A percentile compares a stretch with the other conserved stretches of the same genome.
Conservation (phyloP, 1,140 invertebrate species). For the Agrypnia vestita region DNA sequence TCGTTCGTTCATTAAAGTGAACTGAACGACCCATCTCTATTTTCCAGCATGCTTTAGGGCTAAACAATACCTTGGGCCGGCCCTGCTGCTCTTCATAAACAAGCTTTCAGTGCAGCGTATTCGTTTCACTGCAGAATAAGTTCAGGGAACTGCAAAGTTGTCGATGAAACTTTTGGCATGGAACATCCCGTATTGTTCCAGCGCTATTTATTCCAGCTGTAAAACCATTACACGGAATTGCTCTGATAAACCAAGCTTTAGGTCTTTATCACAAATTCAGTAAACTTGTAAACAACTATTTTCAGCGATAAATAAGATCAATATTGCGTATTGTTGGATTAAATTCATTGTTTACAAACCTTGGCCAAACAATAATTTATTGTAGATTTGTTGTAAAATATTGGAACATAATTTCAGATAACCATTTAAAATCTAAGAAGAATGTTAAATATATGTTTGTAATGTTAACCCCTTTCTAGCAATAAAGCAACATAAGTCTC, state of each 20-base stretch:
- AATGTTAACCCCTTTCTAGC: too few species aligned
- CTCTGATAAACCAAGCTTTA: background rate
- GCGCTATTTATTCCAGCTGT: background rate
- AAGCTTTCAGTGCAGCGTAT: background rate
- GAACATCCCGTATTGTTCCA: background rate
- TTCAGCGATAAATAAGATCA: background rate
- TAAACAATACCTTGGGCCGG: too few species aligned
- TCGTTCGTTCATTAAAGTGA: too few species aligned
- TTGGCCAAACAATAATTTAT: too few species aligned
- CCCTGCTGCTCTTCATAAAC: background rate
- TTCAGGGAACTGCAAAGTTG: background rate
- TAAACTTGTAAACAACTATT: background rate
- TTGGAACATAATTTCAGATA: too few species aligned
- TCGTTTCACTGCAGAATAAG: background rate
- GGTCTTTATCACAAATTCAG: background rate
- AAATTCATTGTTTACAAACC: too few species aligned
- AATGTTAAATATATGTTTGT: too few species aligned
- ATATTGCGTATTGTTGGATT: background rate
- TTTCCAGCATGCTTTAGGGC: too few species aligned
- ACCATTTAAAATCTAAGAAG: too few species aligned
- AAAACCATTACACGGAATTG: background rate
- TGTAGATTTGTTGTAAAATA: too few species aligned
- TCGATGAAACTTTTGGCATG: background rate
- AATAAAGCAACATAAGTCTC: too few species aligned
- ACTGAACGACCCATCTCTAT: too few species aligned